Evolutionary conservation across 2,888 invertebrate species (phyloP).

Genomic region (Desoria tigrina): DNA sequence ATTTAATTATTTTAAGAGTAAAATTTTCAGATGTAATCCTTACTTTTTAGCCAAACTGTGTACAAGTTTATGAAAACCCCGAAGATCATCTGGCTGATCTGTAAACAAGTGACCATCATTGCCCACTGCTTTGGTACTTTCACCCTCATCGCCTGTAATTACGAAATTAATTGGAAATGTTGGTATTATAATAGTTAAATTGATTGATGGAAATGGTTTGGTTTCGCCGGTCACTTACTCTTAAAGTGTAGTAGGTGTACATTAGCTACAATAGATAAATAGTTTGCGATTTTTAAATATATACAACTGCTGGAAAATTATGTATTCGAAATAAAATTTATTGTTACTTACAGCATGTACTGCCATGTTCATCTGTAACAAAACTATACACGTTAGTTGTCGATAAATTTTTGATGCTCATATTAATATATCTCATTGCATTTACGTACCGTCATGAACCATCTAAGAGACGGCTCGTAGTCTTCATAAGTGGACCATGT

Average conservation of each 20-base stretch:
- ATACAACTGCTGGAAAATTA: not conserved
- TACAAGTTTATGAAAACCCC: slow-evolving; percentile 52
- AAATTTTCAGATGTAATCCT: not conserved
- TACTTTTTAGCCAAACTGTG: slow-evolving; percentile 51
- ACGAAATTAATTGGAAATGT: not conserved
- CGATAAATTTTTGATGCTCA: too few relatives aligned
- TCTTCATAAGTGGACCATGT: slow-evolving; percentile 57
- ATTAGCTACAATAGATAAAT: slow-evolving; percentile 25
- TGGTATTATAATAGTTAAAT: not conserved
- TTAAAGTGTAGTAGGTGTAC: slow-evolving; percentile 50
- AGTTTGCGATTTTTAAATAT: not conserved
- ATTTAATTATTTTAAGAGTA: not conserved
- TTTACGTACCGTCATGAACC: slow-evolving; percentile 52
- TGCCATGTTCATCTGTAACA: slow-evolving; percentile 32
- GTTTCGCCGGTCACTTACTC: slow-evolving; percentile 43
- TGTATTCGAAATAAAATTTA: not conserved
- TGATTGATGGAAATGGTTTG: not conserved
- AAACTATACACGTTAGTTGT: not conserved
- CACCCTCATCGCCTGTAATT: slow-evolving; percentile 45
- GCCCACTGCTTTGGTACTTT: slow-evolving; percentile 49
- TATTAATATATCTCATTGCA: too few relatives aligned
- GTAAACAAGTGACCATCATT: slow-evolving; percentile 51
- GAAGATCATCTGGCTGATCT: slow-evolving; percentile 52
- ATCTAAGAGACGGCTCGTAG: slow-evolving; percentile 49
- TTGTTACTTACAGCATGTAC: slow-evolving; percentile 25